Percentiles rank a stretch among this genome's conserved stretches.
These are phyloP conservation scores for Chiloscyllium punctatum DNA, from an alignment of 2,797 vertebrate genomes.

Conservation along the genomic window DNA sequence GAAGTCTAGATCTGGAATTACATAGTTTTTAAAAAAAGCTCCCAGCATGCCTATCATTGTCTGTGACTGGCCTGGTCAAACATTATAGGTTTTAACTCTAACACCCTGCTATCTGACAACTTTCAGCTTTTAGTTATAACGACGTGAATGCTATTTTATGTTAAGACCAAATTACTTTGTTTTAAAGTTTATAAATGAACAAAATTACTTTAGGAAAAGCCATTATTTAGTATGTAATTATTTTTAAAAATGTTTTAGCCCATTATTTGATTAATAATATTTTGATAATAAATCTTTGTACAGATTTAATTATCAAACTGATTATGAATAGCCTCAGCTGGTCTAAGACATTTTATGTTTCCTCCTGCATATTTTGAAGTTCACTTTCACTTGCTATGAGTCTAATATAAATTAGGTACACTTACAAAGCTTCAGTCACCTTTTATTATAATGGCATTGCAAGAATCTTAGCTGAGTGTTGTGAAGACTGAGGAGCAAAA, in stretches of 20 bases:
- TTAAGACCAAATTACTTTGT: background rate
- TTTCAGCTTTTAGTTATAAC: background rate
- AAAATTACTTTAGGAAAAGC: background rate
- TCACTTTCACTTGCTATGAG: background rate
- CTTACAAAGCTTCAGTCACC: background rate
- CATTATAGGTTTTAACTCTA: background rate
- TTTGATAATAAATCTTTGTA: background rate
- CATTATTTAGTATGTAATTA: background rate
- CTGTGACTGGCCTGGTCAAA: background rate
- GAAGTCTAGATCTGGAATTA: background rate
- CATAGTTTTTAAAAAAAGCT: background rate
- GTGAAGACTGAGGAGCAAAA: background rate
- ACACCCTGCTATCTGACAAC: background rate
- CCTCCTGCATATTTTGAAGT: background rate
- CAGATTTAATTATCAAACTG: background rate
- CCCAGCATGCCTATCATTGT: background rate
- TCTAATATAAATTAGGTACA: background rate
- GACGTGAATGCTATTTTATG: background rate
- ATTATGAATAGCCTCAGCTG: background rate
- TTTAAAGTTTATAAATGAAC: background rate
- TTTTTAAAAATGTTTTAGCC: background rate
- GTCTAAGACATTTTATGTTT: background rate
- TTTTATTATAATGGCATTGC: background rate
- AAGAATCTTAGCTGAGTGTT: background rate
- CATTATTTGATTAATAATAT: no score